A percentile compares a stretch with the other conserved stretches of the same genome.
Conservation (phyloP, 1,140 invertebrate species). For the Nylanderia fulva region DNA sequence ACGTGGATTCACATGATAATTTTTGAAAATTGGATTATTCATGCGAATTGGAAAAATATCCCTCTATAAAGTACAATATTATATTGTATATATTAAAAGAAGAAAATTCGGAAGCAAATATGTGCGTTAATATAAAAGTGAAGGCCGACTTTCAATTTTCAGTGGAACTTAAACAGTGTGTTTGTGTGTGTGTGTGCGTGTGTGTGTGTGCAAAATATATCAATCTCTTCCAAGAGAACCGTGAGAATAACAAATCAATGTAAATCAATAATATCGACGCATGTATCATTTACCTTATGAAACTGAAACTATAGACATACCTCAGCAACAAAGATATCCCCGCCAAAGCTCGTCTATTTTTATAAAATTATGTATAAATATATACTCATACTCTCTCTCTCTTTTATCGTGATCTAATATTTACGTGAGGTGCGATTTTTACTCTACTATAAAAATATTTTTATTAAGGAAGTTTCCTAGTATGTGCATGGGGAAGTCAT, state of each 20-base stretch:
- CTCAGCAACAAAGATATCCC: constrained; percentile 17
- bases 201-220: constrained; percentile 11
- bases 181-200: not conserved
- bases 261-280: constrained; percentile 12
- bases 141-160: constrained; percentile 6
- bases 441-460: constrained; percentile 28
- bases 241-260: not conserved
- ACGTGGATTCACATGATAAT: not conserved
- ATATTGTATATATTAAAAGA: not conserved
- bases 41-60: not conserved
- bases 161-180: not conserved
- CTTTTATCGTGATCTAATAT: constrained; percentile 51
- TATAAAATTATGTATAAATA: constrained; percentile 60
- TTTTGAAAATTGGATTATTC: not conserved
- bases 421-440: constrained; percentile 23
- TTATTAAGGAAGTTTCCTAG: not conserved
- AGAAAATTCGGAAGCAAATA: not conserved
- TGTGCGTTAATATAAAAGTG: not conserved
- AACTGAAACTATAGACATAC: constrained; percentile 19
- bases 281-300: constrained; percentile 17
- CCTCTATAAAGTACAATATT: not conserved
- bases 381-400: constrained; percentile 1
- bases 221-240: not conserved
- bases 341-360: constrained; percentile 66
- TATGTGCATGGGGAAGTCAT: not conserved